Percentiles rank a stretch among this genome's conserved stretches.
These are phyloP conservation scores for Alexandromys fortis DNA, from an alignment of 2,113 vertebrate genomes.

Conservation along the genomic window DNA sequence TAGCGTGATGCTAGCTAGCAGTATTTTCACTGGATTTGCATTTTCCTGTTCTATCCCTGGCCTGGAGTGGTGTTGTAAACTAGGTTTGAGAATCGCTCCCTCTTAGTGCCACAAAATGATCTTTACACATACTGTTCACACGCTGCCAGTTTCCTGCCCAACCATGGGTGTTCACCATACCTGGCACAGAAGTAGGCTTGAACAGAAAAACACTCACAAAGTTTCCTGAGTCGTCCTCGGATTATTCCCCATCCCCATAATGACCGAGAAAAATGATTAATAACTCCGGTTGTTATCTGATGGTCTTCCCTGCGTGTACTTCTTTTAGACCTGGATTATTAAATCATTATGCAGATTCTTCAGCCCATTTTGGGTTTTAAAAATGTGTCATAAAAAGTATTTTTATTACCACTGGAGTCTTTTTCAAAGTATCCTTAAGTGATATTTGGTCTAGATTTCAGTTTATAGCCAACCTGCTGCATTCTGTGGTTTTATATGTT, in stretches of 20 bases:
- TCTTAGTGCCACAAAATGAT: neutral
- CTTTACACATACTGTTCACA: neutral
- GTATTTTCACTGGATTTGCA: constrained; percentile 33
- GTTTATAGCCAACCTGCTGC: constrained; percentile 51
- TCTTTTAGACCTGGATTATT: constrained; percentile 50
- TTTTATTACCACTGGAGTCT: constrained; percentile 59
- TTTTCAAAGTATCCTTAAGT: constrained; percentile 64
- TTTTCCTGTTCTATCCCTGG: constrained; percentile 5
- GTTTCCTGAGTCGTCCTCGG: neutral
- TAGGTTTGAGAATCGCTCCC: neutral
- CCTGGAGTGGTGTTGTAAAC: neutral
- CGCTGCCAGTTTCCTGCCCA: neutral
- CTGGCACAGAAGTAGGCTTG: neutral
- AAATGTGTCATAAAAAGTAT: constrained; percentile 56
- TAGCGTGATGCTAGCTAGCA: neutral
- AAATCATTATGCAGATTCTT: constrained; percentile 54
- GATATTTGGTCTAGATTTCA: constrained; percentile 60
- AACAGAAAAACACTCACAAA: neutral
- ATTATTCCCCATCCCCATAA: neutral
- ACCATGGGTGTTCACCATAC: neutral
- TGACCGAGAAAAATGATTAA: constrained; percentile 54
- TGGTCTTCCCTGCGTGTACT: neutral
- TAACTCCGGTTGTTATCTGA: constrained; percentile 47
- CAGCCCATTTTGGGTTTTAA: neutral
- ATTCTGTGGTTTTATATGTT: constrained; percentile 47